Evolutionary conservation across 2,888 invertebrate species (phyloP).

Genomic region (Zhuqinia jingwanae): DNA sequence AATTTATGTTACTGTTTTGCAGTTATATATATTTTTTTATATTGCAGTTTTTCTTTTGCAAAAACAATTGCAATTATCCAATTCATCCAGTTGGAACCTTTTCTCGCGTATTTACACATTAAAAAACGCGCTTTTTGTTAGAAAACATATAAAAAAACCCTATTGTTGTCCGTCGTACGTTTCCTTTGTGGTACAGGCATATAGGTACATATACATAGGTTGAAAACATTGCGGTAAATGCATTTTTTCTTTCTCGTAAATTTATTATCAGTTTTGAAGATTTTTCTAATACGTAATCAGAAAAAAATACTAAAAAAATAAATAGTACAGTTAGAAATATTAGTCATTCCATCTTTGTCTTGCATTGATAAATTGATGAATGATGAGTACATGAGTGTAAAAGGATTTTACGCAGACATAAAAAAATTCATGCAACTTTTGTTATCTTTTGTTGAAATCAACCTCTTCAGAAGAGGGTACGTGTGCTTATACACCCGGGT

Average conservation of each 20-base stretch:
- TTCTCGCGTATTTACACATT: neutral
- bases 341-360: conserved; percentile 12
- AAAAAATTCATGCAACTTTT: neutral
- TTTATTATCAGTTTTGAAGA: neutral
- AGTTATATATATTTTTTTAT: neutral
- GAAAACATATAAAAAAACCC: neutral
- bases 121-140: neutral
- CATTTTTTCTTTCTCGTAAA: conserved; percentile 21
- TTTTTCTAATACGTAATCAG: conserved; percentile 11
- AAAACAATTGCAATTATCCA: conserved; percentile 53
- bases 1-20: neutral
- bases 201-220: neutral
- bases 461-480: neutral
- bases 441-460: conserved; percentile 1
- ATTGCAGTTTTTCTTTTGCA: conserved; percentile 25
- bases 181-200: neutral
- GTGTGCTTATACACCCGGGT: neutral
- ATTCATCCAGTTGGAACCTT: conserved; percentile 62
- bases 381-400: too few relatives aligned
- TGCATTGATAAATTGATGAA: neutral
- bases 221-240: conserved; percentile 38
- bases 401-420: neutral
- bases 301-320: neutral
- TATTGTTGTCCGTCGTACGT: neutral
- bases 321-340: conserved; percentile 16